A percentile compares a stretch with the other conserved stretches of the same genome.
These are phyloP conservation scores for Zaprionus obscuricornis DNA, from an alignment of 2,888 invertebrate genomes.

Conservation along the genomic window DNA sequence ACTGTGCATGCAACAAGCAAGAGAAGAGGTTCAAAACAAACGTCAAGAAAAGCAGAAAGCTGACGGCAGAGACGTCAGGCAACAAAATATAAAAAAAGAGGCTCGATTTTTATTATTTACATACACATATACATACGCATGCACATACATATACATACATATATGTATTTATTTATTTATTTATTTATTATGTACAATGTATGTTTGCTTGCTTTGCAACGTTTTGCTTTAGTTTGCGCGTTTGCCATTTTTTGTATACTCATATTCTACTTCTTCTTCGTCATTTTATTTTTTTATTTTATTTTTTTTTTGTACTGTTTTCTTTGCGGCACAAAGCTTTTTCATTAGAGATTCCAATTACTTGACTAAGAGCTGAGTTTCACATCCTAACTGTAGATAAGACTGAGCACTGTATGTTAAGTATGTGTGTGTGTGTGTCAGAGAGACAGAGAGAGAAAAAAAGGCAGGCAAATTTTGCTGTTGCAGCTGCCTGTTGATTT, in stretches of 20 bases:
- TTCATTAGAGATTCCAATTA: slow-evolving; percentile 63
- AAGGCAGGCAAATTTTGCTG: slow-evolving; percentile 2
- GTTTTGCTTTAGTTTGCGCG: slow-evolving; percentile 45
- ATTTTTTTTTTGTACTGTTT: slow-evolving; percentile 15
- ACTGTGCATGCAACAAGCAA: slow-evolving; percentile 58
- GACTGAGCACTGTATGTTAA: not conserved
- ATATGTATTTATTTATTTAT: too few relatives aligned
- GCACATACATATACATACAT: too few relatives aligned
- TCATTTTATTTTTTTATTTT: not conserved
- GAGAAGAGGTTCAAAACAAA: slow-evolving; percentile 16
- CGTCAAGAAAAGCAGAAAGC: slow-evolving; percentile 4
- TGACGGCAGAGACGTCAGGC: not conserved
- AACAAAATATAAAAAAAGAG: slow-evolving; percentile 55
- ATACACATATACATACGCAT: too few relatives aligned
- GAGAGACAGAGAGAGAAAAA: too few relatives aligned
- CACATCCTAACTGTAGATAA: too few relatives aligned
- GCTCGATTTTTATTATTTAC: slow-evolving; percentile 69
- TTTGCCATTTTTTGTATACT: slow-evolving; percentile 29
- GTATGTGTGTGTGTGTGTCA: not conserved
- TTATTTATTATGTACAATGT: too few relatives aligned
- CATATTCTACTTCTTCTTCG: slow-evolving; percentile 7
- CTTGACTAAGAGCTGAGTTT: slow-evolving; percentile 28
- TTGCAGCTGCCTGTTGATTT: slow-evolving; percentile 49
- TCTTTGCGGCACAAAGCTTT: slow-evolving; percentile 52
- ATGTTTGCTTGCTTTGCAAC: slow-evolving; percentile 23